Conservation (phyloP, 2,113 vertebrate species). For the sheep (Ovis aries) region ARS-UI_Ramb_v3.0 NC_056059.1:86393501-86394000, state of each 20-base stretch:
- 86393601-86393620: not conserved
- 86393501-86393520: not conserved
- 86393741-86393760: not conserved
- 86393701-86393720: not conserved
- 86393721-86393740: not conserved
- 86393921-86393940: slow-evolving; percentile 20
- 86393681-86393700: not conserved
- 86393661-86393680: not conserved
- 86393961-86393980: slow-evolving; percentile 44
- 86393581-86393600: not conserved
- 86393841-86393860: slow-evolving; percentile 10
- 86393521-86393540: not conserved
- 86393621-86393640: not conserved
- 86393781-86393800: not conserved
- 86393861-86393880: slow-evolving; percentile 32
- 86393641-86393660: not conserved
- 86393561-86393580: slow-evolving; percentile 3
- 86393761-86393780: not conserved
- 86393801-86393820: slow-evolving; percentile 15
- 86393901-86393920: slow-evolving; percentile 13
- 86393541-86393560: not conserved
- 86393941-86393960: not conserved
- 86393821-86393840: slow-evolving; percentile 42
- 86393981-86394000: not conserved
- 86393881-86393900: slow-evolving; percentile 33